A percentile compares a stretch with the other conserved stretches of the same genome.
Evolutionary conservation across 2,888 invertebrate genomes (phyloP).

Genomic region (Pterostichus niger): DNA sequence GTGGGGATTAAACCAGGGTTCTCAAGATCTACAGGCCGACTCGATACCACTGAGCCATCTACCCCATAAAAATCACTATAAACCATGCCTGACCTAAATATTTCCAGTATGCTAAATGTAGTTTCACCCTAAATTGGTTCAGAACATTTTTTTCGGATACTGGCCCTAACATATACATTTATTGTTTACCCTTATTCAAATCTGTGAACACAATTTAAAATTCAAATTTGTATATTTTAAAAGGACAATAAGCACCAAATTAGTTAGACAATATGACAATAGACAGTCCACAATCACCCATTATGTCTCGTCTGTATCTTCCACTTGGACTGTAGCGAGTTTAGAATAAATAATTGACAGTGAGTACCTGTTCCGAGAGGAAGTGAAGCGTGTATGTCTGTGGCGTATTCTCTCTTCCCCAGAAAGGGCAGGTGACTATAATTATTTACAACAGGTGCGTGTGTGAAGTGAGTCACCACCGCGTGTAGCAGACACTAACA

Average conservation of each 20-base stretch:
- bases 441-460: conserved; percentile 38
- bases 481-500: not conserved
- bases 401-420: conserved; percentile 15
- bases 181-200: no score
- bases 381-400: conserved; percentile 26
- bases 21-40: no score
- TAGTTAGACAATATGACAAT: conserved; percentile 14
- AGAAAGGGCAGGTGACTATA: conserved; percentile 24
- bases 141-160: no score
- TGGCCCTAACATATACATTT: no score
- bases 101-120: no score
- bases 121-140: no score
- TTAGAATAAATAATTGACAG: conserved; percentile 5
- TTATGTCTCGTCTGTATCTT: not conserved
- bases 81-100: no score
- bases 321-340: not conserved
- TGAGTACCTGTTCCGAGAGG: not conserved
- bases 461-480: conserved; percentile 20
- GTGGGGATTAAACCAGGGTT: no score
- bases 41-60: no score
- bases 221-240: no score
- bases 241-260: not conserved
- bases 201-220: no score
- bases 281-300: not conserved
- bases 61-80: no score